Conservation (phyloP, 1,140 invertebrate genomes). For the Drosophila sulfurigaster region DNA sequence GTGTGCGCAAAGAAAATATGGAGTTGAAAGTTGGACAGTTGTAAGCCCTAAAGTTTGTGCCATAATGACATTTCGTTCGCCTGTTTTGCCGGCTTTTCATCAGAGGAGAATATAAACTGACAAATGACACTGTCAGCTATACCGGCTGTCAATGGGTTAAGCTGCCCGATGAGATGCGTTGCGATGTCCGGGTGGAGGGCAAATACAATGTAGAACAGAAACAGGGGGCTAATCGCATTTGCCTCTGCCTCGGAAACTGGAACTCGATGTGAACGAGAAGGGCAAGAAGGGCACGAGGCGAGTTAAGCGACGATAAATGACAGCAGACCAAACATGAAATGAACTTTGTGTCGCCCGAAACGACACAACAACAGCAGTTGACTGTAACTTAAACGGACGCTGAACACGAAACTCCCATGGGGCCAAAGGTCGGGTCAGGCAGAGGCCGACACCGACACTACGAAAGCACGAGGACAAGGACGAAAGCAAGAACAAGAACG, state of each 20-base stretch:
- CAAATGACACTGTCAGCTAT: conserved; percentile 23
- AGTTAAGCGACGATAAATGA: conserved; percentile 55
- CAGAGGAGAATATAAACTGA: neutral
- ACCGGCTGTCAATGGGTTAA: conserved; percentile 61
- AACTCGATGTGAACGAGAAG: neutral
- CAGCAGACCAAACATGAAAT: conserved; percentile 50
- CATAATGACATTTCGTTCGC: conserved; percentile 15
- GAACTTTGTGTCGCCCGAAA: conserved; percentile 30
- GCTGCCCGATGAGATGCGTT: neutral
- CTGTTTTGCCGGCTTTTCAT: conserved; percentile 12
- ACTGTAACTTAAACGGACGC: conserved; percentile 27
- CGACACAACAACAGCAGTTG: conserved; percentile 29
- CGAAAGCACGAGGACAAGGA: too few species aligned
- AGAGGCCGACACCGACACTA: neutral
- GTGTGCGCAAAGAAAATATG: neutral
- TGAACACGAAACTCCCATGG: conserved; percentile 30
- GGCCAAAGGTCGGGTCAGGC: conserved; percentile 16
- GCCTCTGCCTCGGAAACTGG: conserved; percentile 6
- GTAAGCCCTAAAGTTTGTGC: conserved; percentile 28
- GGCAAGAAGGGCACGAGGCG: conserved; percentile 11
- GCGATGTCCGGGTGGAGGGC: too few species aligned
- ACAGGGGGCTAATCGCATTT: conserved; percentile 61
- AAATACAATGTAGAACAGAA: conserved; percentile 17
- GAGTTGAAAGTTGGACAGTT: conserved; percentile 24
- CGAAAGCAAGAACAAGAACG: neutral